phyloP scores from a whole-genome alignment of 1,140 invertebrate species.

The Drosophila bipectinata region DNA sequence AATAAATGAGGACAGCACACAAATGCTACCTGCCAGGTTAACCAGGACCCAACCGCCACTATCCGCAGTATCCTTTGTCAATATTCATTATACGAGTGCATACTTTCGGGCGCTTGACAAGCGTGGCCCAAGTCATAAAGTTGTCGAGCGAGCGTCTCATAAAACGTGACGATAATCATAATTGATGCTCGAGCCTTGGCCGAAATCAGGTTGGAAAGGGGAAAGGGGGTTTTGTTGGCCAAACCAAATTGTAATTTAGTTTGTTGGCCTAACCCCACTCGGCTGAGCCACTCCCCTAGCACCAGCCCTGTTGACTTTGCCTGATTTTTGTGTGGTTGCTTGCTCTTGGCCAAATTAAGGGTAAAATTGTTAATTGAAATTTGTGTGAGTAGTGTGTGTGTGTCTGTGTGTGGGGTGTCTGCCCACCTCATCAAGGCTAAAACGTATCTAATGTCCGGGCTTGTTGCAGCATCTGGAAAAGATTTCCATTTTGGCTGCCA shows the following conservation, averaged over 20 bases:
- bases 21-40: conserved; percentile 17
- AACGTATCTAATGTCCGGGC: conserved; percentile 49
- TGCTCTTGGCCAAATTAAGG: conserved; percentile 72
- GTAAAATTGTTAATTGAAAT: conserved; percentile 82
- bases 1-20: conserved; percentile 41
- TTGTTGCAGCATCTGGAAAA: conserved; percentile 46
- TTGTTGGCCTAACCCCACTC: conserved; percentile 35
- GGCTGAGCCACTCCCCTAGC: conserved; percentile 1
- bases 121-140: conserved; percentile 72
- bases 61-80: conserved; percentile 65
- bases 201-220: conserved; percentile 7
- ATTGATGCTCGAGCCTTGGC: conserved; percentile 68
- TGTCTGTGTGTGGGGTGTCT: not conserved
- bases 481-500: conserved; percentile 66
- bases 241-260: conserved; percentile 78
- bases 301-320: conserved; percentile 30
- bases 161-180: conserved; percentile 83
- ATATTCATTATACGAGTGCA: conserved; percentile 81
- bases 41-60: not conserved
- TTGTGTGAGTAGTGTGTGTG: conserved; percentile 52
- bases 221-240: conserved; percentile 19
- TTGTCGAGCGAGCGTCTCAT: conserved; percentile 76
- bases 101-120: conserved; percentile 65
- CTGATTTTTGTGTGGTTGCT: conserved; percentile 42
- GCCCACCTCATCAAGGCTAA: conserved; percentile 11